Evolutionary conservation across 2,113 vertebrate species (phyloP).

Genomic region (Burhinus oedicnemus): DNA sequence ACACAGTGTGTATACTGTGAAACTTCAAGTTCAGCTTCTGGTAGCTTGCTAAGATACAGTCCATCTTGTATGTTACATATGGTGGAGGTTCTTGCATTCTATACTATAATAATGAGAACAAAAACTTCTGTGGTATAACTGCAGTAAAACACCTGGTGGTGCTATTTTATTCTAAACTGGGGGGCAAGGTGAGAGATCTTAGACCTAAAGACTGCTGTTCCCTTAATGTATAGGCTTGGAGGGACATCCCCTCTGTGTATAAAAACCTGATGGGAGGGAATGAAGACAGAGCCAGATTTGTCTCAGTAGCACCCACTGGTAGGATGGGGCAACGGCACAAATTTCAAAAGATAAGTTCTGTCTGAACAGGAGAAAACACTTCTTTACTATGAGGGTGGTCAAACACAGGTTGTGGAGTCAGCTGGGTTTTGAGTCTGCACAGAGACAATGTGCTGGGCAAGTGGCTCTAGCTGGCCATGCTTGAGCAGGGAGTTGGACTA

Average conservation of each 20-base stretch:
- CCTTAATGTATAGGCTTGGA: background rate
- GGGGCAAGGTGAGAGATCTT: background rate
- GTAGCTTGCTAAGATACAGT: background rate
- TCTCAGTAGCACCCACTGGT: background rate
- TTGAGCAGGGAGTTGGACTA: background rate
- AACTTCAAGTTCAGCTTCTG: background rate
- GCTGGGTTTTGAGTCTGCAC: background rate
- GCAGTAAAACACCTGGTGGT: background rate
- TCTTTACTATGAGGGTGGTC: background rate
- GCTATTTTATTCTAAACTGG: background rate
- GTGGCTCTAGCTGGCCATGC: background rate
- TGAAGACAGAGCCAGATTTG: too few relatives aligned
- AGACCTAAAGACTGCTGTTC: background rate
- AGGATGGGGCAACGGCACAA: background rate
- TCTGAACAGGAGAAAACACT: background rate
- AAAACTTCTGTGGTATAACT: background rate
- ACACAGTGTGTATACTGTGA: too few relatives aligned
- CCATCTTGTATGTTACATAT: background rate
- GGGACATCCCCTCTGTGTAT: accelerated
- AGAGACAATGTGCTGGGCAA: background rate
- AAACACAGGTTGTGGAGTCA: background rate
- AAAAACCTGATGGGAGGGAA: background rate
- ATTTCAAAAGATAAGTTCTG: background rate
- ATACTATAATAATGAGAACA: background rate
- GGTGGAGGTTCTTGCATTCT: background rate